phyloP scores from a whole-genome alignment of 2,797 vertebrate species.

The Hirundo rustica region DNA sequence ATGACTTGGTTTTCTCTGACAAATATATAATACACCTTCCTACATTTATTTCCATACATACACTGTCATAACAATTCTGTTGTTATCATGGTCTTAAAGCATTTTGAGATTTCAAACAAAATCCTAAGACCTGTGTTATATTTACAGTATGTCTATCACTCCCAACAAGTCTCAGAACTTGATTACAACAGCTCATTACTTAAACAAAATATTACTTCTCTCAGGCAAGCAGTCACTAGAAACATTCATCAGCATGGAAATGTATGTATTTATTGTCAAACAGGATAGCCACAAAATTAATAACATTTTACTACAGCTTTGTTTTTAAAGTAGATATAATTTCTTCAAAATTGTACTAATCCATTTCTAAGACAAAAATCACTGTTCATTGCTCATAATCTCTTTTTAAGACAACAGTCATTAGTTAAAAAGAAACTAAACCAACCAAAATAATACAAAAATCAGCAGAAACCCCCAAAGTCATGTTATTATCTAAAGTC shows the following conservation, averaged over 20 bases:
- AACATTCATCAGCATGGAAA: neutral
- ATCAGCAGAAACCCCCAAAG: fast-evolving
- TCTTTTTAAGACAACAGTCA: neutral
- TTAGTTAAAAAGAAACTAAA: neutral
- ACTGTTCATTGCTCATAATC: neutral
- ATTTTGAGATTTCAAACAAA: constrained; percentile 10
- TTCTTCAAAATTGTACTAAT: neutral
- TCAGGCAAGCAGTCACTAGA: neutral
- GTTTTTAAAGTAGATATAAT: neutral
- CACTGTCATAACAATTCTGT: neutral
- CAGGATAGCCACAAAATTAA: neutral
- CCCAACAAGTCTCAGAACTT: neutral
- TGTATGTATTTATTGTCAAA: neutral
- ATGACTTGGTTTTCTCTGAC: neutral
- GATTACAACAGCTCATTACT: neutral
- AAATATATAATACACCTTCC: neutral
- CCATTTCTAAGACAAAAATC: neutral
- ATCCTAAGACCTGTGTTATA: neutral
- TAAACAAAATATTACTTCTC: neutral
- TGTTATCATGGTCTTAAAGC: neutral
- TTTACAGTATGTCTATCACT: neutral
- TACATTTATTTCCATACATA: neutral
- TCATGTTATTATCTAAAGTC: neutral
- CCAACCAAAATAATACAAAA: neutral
- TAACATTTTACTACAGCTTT: neutral